Base-by-base conservation (phyloP, 1,140 invertebrate species). In the Nephotettix cincticeps region DNA sequence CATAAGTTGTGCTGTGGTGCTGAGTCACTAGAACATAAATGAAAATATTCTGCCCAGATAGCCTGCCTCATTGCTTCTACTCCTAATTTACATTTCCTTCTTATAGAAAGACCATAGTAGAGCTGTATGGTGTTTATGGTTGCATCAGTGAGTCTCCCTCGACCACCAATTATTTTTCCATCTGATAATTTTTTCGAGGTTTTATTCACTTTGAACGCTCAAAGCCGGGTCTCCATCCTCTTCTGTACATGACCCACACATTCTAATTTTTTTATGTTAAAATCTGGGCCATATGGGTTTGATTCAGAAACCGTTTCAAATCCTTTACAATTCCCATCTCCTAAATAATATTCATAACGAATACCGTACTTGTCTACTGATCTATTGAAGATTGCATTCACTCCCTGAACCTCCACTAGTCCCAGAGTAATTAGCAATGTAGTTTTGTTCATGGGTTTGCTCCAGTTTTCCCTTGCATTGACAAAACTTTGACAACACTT, bases 201-300 rank as follows among this genome's bases (percentile, higher is more conserved):
- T 61, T 17, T 65, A 36, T 65, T 65, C 19, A 1, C 2, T 43
- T 65, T 65, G 32, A 65, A 65, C 2, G 27, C 27, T 36, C 67
- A 36, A 14, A 70, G 56, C 1, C 45, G 23, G 14, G 69, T 75
- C 4, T 74, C 75, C 70, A 79, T 76, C 17, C 78, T 66, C 68
- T 78, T 77, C 70, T 75, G 72, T 1, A 79, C 72, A 51, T 75
- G 71, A 56, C 69, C 70, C 25, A 76, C 69, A 69, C 75, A 77
- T 65, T 77, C 75, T 43, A 75, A 72, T 71, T 78, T 68, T 69
- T 61, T 72, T 32, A 76, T 67, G 58, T 70, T 14, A 51, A 75
- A 43, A 70, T 78, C 69, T 27, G 61, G 61, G 19, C 71, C 71
- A 73, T 75, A 76, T 6, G 75, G 74, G 21, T 72, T 56, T 56